A percentile compares a stretch with the other conserved stretches of the same genome.
Evolutionary conservation across 1,140 invertebrate species (phyloP).

Genomic region (Mizuhopecten yessoensis): DNA sequence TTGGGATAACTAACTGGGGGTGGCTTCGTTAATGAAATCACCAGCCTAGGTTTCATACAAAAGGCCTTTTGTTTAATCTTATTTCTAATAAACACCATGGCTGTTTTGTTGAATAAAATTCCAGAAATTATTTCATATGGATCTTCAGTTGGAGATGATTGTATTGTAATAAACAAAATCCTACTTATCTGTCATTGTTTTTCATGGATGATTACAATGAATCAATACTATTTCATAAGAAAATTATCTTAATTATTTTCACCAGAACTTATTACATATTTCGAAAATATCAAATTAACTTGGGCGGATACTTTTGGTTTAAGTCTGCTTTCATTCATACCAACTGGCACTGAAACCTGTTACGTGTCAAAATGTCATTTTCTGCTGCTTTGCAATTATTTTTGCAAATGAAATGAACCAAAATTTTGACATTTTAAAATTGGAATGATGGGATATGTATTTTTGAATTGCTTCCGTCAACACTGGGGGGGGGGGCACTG

Average conservation of each 20-base stretch:
- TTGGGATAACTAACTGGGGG: background rate
- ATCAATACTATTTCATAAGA: no score
- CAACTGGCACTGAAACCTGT: background rate
- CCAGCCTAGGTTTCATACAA: background rate
- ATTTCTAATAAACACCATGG: background rate
- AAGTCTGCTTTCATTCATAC: background rate
- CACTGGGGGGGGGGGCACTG: constrained; percentile 46
- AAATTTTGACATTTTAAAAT: constrained; percentile 3
- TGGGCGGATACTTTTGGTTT: background rate
- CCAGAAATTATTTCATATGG: background rate
- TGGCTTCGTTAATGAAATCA: background rate
- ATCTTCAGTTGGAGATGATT: background rate
- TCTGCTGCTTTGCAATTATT: background rate
- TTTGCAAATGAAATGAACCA: constrained; percentile 9
- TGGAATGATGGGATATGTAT: background rate
- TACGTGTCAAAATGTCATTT: background rate
- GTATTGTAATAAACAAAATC: background rate
- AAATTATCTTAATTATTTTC: no score
- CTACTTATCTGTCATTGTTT: background rate
- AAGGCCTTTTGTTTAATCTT: background rate
- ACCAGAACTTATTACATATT: no score
- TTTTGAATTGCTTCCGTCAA: constrained; percentile 21
- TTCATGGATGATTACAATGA: background rate
- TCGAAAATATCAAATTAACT: background rate
- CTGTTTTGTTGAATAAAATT: background rate